Evolutionary conservation across 2,888 invertebrate species (phyloP), one percentile per base, ranked within the genome.

Genomic region (Coecobrya sp.): DNA sequence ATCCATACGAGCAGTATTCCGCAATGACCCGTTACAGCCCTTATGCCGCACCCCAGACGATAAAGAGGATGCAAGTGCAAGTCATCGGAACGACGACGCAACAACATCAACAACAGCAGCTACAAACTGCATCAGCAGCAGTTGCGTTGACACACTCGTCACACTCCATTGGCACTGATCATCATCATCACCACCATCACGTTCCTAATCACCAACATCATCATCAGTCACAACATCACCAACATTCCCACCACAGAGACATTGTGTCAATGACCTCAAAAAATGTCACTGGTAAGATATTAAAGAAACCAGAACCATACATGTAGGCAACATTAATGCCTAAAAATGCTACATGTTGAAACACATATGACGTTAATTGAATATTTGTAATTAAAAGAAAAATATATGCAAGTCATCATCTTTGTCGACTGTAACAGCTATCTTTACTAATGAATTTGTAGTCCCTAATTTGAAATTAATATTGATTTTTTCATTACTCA

Each of bases 1-100:
- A 98, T 95, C 97, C 98, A 81, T 98, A 98, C 96, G 98, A 98
- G 95, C 98, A 98, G 95, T 98, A 98, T 96, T 96, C 97, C 25
- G 95, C 95, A 1, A 95, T 95, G 95, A 95, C 95, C n/a, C 97
- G 98, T 8, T 98, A 98, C 95, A 97, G 98, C 89, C 95, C 95
- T 4, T 96, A 96, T 84, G 98, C 95, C 11, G 94, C 95, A 5
- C 94, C 95, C 59, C 30, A 98, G 95, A 87, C 94, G 59, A 91
- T 93, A 30, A 92, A 94, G 86, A 87, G 94, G 68, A 91, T 93
- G 73, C 89, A 89, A 70, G 76, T 93, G 73, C 89, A 89, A 70
- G 76, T 87, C 11, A 91, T 91, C 19, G 59, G 89, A 27, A 49
- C 73, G 3, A 36, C 84, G 27, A 89, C 62, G 4, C 79, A 79